phyloP scores from a whole-genome alignment of 1,140 invertebrate genomes.

The Drosophila kikkawai region DNA sequence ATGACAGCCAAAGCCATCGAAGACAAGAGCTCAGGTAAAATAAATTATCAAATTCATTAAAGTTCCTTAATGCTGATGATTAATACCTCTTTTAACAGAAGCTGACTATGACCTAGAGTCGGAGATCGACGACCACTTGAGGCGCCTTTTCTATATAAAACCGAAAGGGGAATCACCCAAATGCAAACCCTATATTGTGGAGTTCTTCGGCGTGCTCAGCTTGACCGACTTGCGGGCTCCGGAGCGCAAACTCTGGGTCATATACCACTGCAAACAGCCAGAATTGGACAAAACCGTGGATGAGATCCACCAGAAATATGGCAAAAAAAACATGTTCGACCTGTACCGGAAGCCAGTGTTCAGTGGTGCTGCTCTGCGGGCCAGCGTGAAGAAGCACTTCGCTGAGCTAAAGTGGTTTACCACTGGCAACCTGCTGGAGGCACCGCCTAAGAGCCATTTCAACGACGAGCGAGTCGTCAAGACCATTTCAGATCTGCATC shows the following conservation, averaged over 20 bases:
- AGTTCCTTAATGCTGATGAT: neutral
- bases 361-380: constrained; percentile 48
- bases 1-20: constrained; percentile 19
- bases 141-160: constrained; percentile 46
- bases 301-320: constrained; percentile 61
- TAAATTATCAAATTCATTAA: too few species aligned
- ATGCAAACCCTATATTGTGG: constrained; percentile 37
- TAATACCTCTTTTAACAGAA: constrained; percentile 8
- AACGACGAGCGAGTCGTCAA: constrained; percentile 57
- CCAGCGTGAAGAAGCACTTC: constrained; percentile 61
- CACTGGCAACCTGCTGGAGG: constrained; percentile 58
- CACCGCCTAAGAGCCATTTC: constrained; percentile 59
- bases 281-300: constrained; percentile 59
- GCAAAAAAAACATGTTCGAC: constrained; percentile 69
- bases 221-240: constrained; percentile 47
- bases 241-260: constrained; percentile 59
- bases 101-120: constrained; percentile 40
- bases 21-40: constrained; percentile 1
- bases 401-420: constrained; percentile 50
- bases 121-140: constrained; percentile 47
- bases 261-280: constrained; percentile 48
- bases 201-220: constrained; percentile 64
- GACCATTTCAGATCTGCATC: constrained; percentile 39
- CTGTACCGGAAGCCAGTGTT: constrained; percentile 61
- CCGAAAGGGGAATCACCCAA: neutral